These are phyloP conservation scores for Tribolium madens DNA, from an alignment of 1,140 invertebrate species.

Conservation along the genomic window DNA sequence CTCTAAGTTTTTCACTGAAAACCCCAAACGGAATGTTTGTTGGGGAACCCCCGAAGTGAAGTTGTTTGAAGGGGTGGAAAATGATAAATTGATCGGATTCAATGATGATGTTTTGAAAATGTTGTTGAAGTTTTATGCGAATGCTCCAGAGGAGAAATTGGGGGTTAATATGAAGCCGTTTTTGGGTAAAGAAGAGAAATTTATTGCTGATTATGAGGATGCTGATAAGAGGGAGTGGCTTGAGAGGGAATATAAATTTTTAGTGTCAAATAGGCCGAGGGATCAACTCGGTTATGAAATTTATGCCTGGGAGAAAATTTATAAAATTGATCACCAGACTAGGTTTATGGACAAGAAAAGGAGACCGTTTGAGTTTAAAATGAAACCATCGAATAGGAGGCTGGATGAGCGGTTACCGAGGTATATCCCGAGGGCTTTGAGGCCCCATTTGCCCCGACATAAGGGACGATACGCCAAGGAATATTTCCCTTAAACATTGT, in stretches of 20 bases:
- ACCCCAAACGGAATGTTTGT: constrained; percentile 82
- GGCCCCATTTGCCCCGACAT: constrained; percentile 70
- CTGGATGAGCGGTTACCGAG: constrained; percentile 74
- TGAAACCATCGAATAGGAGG: constrained; percentile 71
- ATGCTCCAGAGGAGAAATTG: constrained; percentile 73
- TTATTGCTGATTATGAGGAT: constrained; percentile 77
- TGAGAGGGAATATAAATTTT: constrained; percentile 75
- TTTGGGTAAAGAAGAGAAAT: constrained; percentile 71
- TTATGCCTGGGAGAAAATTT: constrained; percentile 83
- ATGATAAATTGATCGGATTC: constrained; percentile 80
- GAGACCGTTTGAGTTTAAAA: constrained; percentile 75
- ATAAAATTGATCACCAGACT: constrained; percentile 77
- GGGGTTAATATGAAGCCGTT: constrained; percentile 80
- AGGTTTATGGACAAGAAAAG: constrained; percentile 75
- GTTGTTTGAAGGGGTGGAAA: constrained; percentile 81
- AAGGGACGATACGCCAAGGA: constrained; percentile 64
- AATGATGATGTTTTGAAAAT: constrained; percentile 84
- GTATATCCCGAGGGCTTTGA: constrained; percentile 76
- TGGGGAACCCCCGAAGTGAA: constrained; percentile 80
- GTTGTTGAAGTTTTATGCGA: constrained; percentile 81
- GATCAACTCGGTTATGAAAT: constrained; percentile 74
- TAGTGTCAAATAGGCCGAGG: constrained; percentile 75
- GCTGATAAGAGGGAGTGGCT: constrained; percentile 76
- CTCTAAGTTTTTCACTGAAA: constrained; percentile 71
- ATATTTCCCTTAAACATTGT: constrained; percentile 63